Evolutionary conservation across 2,888 invertebrate species (phyloP).

Genomic region (Lasius fuliginosus): DNA sequence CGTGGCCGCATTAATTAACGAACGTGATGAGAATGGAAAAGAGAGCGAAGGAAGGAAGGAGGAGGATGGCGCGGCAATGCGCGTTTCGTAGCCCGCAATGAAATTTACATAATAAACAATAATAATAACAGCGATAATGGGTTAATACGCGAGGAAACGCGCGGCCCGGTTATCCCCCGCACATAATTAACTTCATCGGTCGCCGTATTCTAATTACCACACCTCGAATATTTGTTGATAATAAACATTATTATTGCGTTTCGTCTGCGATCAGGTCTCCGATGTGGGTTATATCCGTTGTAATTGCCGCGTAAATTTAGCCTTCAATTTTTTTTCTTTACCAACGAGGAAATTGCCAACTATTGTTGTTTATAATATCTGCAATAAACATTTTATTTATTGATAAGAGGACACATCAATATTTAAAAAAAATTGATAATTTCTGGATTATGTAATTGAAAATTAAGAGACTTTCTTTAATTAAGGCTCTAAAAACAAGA

Average conservation of each 20-base stretch:
- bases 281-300: slow-evolving; percentile 10
- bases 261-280: slow-evolving; percentile 58
- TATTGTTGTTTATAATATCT: not conserved
- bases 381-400: not conserved
- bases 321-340: slow-evolving; percentile 16
- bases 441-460: not conserved
- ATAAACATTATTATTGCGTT: slow-evolving; percentile 54
- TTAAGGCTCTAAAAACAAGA: not conserved
- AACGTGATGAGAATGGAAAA: slow-evolving; percentile 48
- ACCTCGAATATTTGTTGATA: slow-evolving; percentile 57
- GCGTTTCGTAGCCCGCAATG: slow-evolving; percentile 48
- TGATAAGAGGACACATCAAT: not conserved
- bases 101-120: slow-evolving; percentile 58
- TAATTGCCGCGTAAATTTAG: slow-evolving; percentile 27
- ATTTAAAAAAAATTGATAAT: not conserved
- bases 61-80: slow-evolving; percentile 22
- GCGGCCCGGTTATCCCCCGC: slow-evolving; percentile 46
- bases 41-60: slow-evolving; percentile 38
- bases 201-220: slow-evolving; percentile 51
- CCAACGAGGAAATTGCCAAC: not conserved
- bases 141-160: slow-evolving; percentile 50
- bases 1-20: slow-evolving; percentile 47
- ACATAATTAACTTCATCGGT: slow-evolving; percentile 57
- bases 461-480: not conserved
- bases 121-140: slow-evolving; percentile 55